Evolutionary conservation across 2,797 vertebrate genomes (phyloP), one percentile per base, ranked within the genome.

Genomic region (Cephalopachus bancanus): DNA sequence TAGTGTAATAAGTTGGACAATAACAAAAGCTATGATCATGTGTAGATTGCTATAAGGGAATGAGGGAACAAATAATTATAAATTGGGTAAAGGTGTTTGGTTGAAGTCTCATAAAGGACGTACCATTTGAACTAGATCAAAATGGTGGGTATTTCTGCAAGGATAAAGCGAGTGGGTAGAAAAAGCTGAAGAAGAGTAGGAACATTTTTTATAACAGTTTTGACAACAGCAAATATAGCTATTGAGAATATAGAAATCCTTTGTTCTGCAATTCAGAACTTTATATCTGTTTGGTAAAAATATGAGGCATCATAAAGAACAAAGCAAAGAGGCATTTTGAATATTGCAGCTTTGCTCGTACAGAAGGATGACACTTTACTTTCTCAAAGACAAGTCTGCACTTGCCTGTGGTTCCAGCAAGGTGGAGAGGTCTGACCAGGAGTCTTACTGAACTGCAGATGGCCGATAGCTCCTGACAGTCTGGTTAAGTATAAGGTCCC

Each of bases 371-470:
- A 19, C 67, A 69, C 2, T 20, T 3, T 37, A 84, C 16, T 16
- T 1, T 85, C 8, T 60, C 26, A 2, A 10, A 62, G 6, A 30
- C 9, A 69, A 85, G 30, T 30, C 2, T 4, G 19, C 30, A 20
- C n/a, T 71, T 33, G 4, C 44, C 11, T 64, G 5, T 10, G 78
- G 16, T 5, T 33, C 0, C 3, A 89, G 53, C 16, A 51, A 75
- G 15, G 37, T 28, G 74, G 49, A 7, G 1, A 79, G 5, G 17
- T 44, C 55, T 83, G 53, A 69, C 26, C 30, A 3, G 24, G 22
- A 7, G 1, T 28, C n/a, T 92, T 30, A 3, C 15, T 33, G 10
- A 22, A 24, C 22, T 24, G 2, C 0, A 4, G 2, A 1, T 2
- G 16, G 17, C 37, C 91, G 24, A n/a, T 65, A 67, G 14, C 51